Evolutionary conservation across 2,113 vertebrate genomes (phyloP).

Genomic region (Shinisaurus crocodilurus): DNA sequence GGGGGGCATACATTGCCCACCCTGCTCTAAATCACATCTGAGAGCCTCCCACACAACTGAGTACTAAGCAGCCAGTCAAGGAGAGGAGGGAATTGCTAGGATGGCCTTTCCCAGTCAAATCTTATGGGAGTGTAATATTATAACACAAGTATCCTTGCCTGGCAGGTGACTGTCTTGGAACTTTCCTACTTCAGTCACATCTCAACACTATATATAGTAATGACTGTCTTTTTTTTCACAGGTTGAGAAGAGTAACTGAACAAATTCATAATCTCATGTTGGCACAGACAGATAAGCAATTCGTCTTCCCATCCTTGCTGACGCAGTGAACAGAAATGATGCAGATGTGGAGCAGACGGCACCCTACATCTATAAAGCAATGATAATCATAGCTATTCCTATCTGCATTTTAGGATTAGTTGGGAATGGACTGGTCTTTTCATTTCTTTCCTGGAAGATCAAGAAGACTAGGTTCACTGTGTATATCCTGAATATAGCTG

Average conservation of each 20-base stretch:
- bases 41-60: not conserved
- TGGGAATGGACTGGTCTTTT: slow-evolving; percentile 22
- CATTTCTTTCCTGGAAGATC: slow-evolving; percentile 12
- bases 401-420: not conserved
- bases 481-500: slow-evolving; percentile 2
- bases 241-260: not conserved
- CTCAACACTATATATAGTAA: not conserved
- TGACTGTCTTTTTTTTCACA: slow-evolving; percentile 6
- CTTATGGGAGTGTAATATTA: not conserved
- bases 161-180: not conserved
- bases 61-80: not conserved
- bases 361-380: not conserved
- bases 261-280: not conserved
- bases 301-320: not conserved
- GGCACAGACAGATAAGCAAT: not conserved
- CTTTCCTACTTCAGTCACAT: not conserved
- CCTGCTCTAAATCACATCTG: not conserved
- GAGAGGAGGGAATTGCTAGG: not conserved
- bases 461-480: slow-evolving; percentile 27
- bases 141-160: not conserved
- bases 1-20: too few relatives aligned
- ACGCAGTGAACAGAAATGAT: not conserved
- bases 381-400: slow-evolving; percentile 8
- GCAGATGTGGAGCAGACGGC: not conserved
- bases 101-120: not conserved